Base-by-base conservation (phyloP, 2,113 vertebrate species). In the Hippocampus mohnikei region DNA sequence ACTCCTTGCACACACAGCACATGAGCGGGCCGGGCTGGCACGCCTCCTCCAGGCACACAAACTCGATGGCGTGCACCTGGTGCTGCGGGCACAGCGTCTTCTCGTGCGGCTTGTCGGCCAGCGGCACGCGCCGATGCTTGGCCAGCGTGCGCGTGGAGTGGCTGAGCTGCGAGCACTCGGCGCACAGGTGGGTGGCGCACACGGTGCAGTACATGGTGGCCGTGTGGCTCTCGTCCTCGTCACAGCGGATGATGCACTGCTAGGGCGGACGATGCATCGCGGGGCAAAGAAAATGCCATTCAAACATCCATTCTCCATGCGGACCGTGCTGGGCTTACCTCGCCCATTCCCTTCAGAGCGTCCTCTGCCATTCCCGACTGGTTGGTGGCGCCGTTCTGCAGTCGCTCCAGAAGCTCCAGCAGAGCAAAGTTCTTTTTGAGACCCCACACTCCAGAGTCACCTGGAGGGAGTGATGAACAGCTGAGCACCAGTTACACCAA, bases 1-100 rank as follows among this genome's bases (percentile, higher is more conserved):
- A 99, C 86, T 99, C 97, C 87, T 99, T 99, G 86, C 97, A 99
- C 83, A 99, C 97, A 73, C 97, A 99, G 89, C 96, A 99, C 97
- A 99, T 99, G 69, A 99, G 95, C 1, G 96, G 95, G 64, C 94
- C 95, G 0, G 93, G 85, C 85, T 95, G 96, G 87, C 97, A 99
- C 71, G 89, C 93, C 68, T 98, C 96, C 90, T 98, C 97, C 89
- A 98, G 92, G 67, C 97, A 99, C 73, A 98, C 97, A 74, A 99
- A 99, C 86, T 98, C 97, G 69, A 99, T 98, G 80, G 96, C 96
- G 74, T 99, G 96, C 72, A 99, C 96, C 89, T 98, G 97, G 81
- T 99, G 97, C 88, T 98, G 97, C 12, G 88, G 93, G 80, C 97
- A 99, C 81, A 99, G 92, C 7, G 95, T 98, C 92, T 98, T 98